phyloP scores from a whole-genome alignment of 2,888 invertebrate genomes.

The Pterostichus madidus region DNA sequence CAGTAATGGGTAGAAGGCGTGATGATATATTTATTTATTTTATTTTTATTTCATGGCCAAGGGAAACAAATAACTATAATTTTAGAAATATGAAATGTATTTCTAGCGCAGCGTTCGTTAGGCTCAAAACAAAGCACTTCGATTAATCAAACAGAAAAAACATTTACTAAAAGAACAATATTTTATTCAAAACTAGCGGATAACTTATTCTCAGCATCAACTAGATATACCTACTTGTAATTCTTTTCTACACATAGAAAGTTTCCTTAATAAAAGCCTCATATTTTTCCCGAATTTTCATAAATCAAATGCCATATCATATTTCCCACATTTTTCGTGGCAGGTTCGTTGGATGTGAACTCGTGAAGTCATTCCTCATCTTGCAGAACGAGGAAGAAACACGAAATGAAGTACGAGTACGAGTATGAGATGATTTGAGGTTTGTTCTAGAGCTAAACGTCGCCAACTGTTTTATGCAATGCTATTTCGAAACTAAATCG shows the following conservation, averaged over 20 bases:
- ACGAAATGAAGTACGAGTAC: conserved; percentile 3
- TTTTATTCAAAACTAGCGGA: conserved; percentile 47
- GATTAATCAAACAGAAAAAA: conserved; percentile 33
- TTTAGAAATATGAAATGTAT: no score
- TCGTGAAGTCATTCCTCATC: conserved; percentile 24
- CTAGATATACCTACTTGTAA: conserved; percentile 56
- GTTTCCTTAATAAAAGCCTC: conserved; percentile 58
- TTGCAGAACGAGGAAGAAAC: conserved; percentile 7
- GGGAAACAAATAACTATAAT: no score
- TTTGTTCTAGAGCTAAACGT: not conserved
- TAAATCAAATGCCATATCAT: conserved; percentile 56
- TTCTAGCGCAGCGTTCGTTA: no score
- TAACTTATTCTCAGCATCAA: conserved; percentile 35
- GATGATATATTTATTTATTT: no score
- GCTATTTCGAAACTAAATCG: no score
- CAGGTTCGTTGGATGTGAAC: not conserved
- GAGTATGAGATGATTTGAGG: conserved; percentile 4
- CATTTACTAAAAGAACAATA: conserved; percentile 27
- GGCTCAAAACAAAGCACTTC: conserved; percentile 4
- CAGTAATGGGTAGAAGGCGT: no score
- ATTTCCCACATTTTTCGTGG: conserved; percentile 41
- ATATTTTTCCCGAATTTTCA: conserved; percentile 55
- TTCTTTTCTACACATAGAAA: conserved; percentile 53
- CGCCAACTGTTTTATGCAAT: not conserved
- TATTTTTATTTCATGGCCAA: no score